Evolutionary conservation across 2,797 vertebrate species (phyloP).

Genomic region (Gallirallus australis): DNA sequence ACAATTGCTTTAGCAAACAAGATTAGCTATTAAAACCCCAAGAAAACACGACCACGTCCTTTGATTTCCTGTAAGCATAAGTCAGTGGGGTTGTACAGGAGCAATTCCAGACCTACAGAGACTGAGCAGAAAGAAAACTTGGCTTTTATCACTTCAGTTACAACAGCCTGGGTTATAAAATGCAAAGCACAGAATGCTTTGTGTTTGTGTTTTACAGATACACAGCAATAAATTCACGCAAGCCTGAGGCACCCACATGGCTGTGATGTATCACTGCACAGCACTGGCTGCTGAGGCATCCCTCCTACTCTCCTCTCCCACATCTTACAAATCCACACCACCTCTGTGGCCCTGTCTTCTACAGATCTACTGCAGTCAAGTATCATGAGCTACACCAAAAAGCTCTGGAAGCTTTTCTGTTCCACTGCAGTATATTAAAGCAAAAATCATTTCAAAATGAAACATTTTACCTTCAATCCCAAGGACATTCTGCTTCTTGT

Average conservation of each 20-base stretch:
- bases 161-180: background rate
- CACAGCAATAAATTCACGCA: background rate
- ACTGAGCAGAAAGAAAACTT: background rate
- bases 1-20: background rate
- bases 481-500: constrained; percentile 89
- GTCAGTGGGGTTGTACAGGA: background rate
- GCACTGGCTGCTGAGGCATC: background rate
- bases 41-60: background rate
- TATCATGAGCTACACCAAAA: background rate
- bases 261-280: background rate
- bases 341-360: background rate
- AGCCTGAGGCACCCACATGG: background rate
- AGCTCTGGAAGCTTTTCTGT: background rate
- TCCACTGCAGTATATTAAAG: background rate
- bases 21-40: background rate
- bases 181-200: accelerated
- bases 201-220: background rate
- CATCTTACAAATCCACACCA: background rate
- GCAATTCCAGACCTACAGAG: background rate
- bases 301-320: background rate
- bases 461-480: constrained; percentile 92
- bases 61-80: background rate
- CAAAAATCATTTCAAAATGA: background rate
- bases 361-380: background rate
- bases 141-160: background rate